Base-by-base conservation (phyloP, 2,888 invertebrate genomes). In the Acronicta leporina region DNA sequence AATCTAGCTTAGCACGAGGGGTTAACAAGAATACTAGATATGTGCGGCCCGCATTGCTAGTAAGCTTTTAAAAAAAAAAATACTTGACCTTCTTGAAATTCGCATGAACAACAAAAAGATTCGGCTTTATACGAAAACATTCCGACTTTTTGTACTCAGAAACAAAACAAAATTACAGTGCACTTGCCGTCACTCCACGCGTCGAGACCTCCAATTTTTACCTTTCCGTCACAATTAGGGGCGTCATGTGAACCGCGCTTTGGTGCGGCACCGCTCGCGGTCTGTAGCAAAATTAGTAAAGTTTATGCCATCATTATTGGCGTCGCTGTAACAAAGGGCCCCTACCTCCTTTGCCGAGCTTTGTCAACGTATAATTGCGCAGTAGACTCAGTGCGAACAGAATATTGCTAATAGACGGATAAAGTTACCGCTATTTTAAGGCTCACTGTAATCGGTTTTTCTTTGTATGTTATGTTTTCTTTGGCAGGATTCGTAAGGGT, bases 241-340 rank as follows among this genome's bases (percentile, higher is more conserved):
- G 45, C 38, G 63, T 49, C 59, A 59, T 73, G 71, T 78, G 62
- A 61, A 71, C 45, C 55, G 13, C 15, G 63, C 78, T 52, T 71
- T 71, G 68, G 56, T 40, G 56, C 62, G 60, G 70, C 73, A 73
- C 56, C 68, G 75, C 62, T 75, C 82, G 84, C 83, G 83, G 84
- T 83, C 80, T 81, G 84, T 80, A 78, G 82, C 86, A 80, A 89
- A 91, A 92, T 92, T 88, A 91, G 90, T 82, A 87, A 92, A 92
- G 90, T 91, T 92, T 88, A 85, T 84, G 82, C 83, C 82, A 77
- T 86, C 86, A 88, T 90, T 89, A 91, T 90, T 87, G 90, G 87
- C 85, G 83, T 77, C 77, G 78, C 81, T 82, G 45, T 75, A 83
- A 88, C 90, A 91, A 90, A 91, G 90, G 86, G 77, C 80, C 82